Base-by-base conservation (phyloP, 2,888 invertebrate genomes). In the Lysandra bellargus region DNA sequence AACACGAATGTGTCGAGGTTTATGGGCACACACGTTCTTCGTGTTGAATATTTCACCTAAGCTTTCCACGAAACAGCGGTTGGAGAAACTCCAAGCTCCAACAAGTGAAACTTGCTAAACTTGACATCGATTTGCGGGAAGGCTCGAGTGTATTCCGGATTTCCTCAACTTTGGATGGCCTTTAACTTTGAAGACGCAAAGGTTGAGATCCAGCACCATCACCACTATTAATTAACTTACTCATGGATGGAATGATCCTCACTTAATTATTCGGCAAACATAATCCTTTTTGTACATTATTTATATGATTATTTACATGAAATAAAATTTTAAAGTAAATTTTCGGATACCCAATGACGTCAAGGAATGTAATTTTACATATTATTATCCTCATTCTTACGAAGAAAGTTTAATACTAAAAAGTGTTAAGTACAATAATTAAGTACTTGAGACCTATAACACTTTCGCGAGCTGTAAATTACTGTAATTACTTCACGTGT, bases 71-170 rank as follows among this genome's bases (percentile, higher is more conserved):
- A 49, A 75, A 53, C 23, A 75, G 30, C 30, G 44, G 30, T 75
- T 44, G 75, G 75, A 75, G 75, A 75, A 53, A 53, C 23, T 75
- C 49, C 74, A 53, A 75, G 49, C 23, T 75, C 49, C 78, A 78
- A 79, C 80, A 78, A 79, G 80, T 80, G 80, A 79, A 80, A 79
- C 80, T 76, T 78, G 76, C 69, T 64, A 53, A 69, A 73, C 79
- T 74, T 80, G 78, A 78, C 80, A 78, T 74, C 75, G 49, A 75
- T 75, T 74, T 75, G 75, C 49, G 44, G 30, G 12, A 53, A 75
- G 30, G 23, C 49, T 53, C 49, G 69, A 69, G 33, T 69, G 33
- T 33, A 69, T 33, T 69, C 69, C 69, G 69, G 33, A 69, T 69
- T 69, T 37, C 69, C 69, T 69, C 12, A 69, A 69, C 69, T 69